Base-by-base conservation (phyloP, 2,797 vertebrate genomes). In the Helicolenus hilgendorfi region DNA sequence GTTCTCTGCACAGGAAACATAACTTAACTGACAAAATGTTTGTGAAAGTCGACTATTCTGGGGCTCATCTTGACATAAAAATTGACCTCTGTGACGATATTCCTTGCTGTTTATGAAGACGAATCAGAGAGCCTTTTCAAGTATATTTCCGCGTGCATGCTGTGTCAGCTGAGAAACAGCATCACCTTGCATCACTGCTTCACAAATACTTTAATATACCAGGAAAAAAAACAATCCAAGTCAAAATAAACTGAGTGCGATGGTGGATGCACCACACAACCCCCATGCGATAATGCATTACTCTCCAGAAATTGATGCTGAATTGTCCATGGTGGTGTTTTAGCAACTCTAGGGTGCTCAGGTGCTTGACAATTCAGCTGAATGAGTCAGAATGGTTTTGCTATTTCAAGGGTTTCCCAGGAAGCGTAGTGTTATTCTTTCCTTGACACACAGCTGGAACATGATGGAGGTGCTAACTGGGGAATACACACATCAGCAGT, bases 221-320 rank as follows among this genome's bases (percentile, higher is more conserved):
- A 38, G 62, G 70, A 41, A 29, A 70, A 70, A 0, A 81, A 56
- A 58, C 38, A 53, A 45, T 73, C 72, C 63, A 85, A 87, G 75
- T 75, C 67, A 74, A 90, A 94, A 88, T 74, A 90, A 69, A 85
- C 33, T 1, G 24, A 4, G 36, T 4, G 62, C 26, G 53, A 56
- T 35, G 53, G 79, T 6, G 24, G 86, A 84, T 59, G 64, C 55
- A 36, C 33, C 55, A 59, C 10, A 36, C 62, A 76, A 75, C 26
- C 49, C 49, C 63, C 63, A 67, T 72, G 74, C 65, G 87, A 75
- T 80, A 77, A 78, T 35, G n/a, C 75, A 84, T 84, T 76, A 71
- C 79, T 72, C 31, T 27, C 59, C 56, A 73, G 84, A 95, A 96
- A 95, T 80, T 38, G 90, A 92, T 20, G 33, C 15, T 36, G 62